A percentile compares a stretch with the other conserved stretches of the same genome.
phyloP scores from a whole-genome alignment of 2,113 vertebrate genomes.

The Nerophis lumbriciformis region DNA sequence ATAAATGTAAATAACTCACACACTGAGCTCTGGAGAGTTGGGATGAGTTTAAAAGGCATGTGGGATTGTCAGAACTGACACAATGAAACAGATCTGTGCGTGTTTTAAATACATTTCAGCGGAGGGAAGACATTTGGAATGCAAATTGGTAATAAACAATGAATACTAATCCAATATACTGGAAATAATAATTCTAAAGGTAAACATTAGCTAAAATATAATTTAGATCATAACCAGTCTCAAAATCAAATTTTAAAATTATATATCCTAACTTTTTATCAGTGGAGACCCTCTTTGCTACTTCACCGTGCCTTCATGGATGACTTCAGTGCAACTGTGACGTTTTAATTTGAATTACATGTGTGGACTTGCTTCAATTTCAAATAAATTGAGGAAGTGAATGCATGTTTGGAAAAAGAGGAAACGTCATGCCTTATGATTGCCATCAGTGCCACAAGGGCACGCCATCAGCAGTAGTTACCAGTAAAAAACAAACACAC shows the following conservation, averaged over 20 bases:
- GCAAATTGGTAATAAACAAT: too few relatives aligned
- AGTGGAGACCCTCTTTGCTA: slow-evolving; percentile 17
- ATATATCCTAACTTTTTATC: slow-evolving; percentile 5
- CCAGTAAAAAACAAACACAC: background rate
- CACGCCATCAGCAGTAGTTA: slow-evolving; percentile 12
- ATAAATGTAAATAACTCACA: slow-evolving; percentile 34
- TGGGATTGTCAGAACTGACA: slow-evolving; percentile 12
- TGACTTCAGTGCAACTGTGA: slow-evolving; percentile 17
- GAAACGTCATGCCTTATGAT: background rate
- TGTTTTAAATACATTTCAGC: too few relatives aligned
- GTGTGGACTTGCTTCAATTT: slow-evolving; percentile 21
- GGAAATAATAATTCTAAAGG: background rate
- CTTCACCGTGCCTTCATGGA: slow-evolving; percentile 6
- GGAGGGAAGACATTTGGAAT: too few relatives aligned
- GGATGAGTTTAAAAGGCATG: slow-evolving; percentile 23
- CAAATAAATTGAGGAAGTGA: slow-evolving; percentile 18
- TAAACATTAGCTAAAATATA: background rate
- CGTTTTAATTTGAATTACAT: slow-evolving; percentile 39
- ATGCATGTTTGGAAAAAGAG: slow-evolving; percentile 16
- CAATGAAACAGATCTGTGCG: too few relatives aligned
- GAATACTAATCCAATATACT: too few relatives aligned
- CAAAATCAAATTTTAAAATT: background rate
- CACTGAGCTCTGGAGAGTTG: slow-evolving; percentile 33
- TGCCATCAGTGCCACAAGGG: slow-evolving; percentile 14
- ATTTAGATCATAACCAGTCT: background rate